phyloP scores from a whole-genome alignment of 2,113 vertebrate genomes.

The Tachysurus vachellii region DNA sequence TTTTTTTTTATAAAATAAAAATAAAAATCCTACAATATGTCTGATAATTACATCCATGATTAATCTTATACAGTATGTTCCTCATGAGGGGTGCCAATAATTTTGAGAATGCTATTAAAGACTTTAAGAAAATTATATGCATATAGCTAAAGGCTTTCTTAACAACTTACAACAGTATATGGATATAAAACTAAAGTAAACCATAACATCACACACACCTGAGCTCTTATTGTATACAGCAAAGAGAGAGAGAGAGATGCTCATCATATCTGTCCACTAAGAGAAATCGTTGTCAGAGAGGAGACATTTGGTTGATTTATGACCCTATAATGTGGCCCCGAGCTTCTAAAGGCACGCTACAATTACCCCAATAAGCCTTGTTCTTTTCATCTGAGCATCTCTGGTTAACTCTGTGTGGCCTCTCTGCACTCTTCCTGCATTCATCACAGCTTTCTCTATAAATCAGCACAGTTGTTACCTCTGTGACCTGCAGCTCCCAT shows the following conservation, averaged over 20 bases:
- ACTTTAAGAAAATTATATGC: neutral
- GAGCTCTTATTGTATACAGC: neutral
- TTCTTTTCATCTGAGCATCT: constrained; percentile 66
- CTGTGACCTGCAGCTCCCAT: constrained; percentile 40
- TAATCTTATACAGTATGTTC: neutral
- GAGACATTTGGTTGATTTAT: constrained; percentile 64
- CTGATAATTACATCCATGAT: neutral
- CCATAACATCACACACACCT: neutral
- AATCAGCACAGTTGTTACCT: constrained; percentile 41
- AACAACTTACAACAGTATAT: neutral
- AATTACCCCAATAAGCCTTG: constrained; percentile 68
- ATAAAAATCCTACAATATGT: too few relatives aligned
- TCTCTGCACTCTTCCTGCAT: constrained; percentile 38
- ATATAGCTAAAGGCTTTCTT: neutral
- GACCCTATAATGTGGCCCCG: constrained; percentile 62
- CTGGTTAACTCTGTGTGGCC: constrained; percentile 68
- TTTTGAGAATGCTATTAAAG: neutral
- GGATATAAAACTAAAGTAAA: neutral
- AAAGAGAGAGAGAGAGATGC: neutral
- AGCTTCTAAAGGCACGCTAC: constrained; percentile 60
- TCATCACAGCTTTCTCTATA: constrained; percentile 49
- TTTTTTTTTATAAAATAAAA: neutral
- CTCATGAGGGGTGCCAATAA: neutral
- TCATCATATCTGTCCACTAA: constrained; percentile 21
- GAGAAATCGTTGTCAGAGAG: constrained; percentile 53